These are phyloP conservation scores for Campylomormyrus tamandua DNA, from an alignment of 2,113 vertebrate genomes.

Conservation along the genomic window DNA sequence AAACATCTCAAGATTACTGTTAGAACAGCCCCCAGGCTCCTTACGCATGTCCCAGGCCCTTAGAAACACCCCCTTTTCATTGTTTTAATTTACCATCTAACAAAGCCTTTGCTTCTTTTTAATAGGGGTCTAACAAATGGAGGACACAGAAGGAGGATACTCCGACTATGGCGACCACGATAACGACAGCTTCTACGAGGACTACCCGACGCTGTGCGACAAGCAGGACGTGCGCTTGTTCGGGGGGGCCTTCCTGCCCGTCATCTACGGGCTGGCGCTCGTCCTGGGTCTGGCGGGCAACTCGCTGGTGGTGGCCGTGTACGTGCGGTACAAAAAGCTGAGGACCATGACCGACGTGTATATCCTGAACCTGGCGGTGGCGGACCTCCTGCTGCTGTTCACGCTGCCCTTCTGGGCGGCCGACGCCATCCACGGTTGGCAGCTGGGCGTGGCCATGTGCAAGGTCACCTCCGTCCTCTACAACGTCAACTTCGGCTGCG, in stretches of 20 bases:
- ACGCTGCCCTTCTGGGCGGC: constrained; percentile 87
- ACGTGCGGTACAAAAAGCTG: constrained; percentile 46
- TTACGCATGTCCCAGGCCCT: neutral
- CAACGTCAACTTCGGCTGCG: constrained; percentile 85
- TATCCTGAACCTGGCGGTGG: constrained; percentile 74
- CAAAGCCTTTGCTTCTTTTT: neutral
- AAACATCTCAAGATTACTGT: neutral
- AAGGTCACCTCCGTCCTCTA: constrained; percentile 85
- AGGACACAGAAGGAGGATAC: constrained; percentile 48
- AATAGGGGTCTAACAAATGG: constrained; percentile 36
- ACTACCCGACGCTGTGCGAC: constrained; percentile 69
- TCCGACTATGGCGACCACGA: constrained; percentile 54
- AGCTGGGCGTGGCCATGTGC: constrained; percentile 80
- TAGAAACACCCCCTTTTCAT: neutral
- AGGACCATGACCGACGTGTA: constrained; percentile 52
- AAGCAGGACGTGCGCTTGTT: constrained; percentile 79
- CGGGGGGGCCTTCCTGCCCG: constrained; percentile 65
- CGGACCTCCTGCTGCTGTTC: constrained; percentile 81
- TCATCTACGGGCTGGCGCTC: constrained; percentile 46
- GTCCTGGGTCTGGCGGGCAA: constrained; percentile 49
- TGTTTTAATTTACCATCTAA: neutral
- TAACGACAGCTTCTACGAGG: constrained; percentile 66
- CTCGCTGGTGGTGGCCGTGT: constrained; percentile 48
- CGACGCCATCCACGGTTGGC: constrained; percentile 82
- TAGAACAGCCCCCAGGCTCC: neutral